These are phyloP conservation scores for Steinernema carpocapsae DNA, from an alignment of 2,888 invertebrate species.

Conservation along the genomic window DNA sequence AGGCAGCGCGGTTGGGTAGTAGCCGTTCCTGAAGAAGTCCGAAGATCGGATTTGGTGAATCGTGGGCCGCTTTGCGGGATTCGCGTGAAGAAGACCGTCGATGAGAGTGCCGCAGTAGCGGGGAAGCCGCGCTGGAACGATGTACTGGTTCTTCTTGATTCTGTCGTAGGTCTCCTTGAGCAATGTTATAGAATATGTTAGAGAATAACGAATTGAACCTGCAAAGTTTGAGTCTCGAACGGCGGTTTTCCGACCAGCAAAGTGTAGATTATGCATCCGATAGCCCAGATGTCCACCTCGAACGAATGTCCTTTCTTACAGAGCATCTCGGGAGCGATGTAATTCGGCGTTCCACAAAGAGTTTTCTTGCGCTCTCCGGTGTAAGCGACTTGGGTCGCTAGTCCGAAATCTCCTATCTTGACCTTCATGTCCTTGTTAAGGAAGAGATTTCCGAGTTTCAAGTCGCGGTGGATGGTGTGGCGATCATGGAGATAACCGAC, in stretches of 20 bases:
- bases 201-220: slow-evolving; percentile 46
- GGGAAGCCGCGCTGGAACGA: slow-evolving; percentile 71
- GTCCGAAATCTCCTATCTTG: slow-evolving; percentile 91
- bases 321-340: slow-evolving; percentile 95
- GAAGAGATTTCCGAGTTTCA: slow-evolving; percentile 96
- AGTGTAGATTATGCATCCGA: slow-evolving; percentile 81
- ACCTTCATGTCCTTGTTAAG: slow-evolving; percentile 89
- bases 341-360: slow-evolving; percentile 98
- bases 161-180: slow-evolving; percentile 86
- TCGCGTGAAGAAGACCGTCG: slow-evolving; percentile 70
- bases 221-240: slow-evolving; percentile 91
- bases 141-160: slow-evolving; percentile 93
- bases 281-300: slow-evolving; percentile 98
- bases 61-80: slow-evolving; percentile 71
- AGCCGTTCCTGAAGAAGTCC: slow-evolving; percentile 73
- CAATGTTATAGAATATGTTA: background rate
- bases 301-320: slow-evolving; percentile 96
- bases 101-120: slow-evolving; percentile 69
- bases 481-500: slow-evolving; percentile 89
- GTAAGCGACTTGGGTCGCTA: slow-evolving; percentile 89
- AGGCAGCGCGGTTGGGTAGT: slow-evolving; percentile 84
- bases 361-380: slow-evolving; percentile 85
- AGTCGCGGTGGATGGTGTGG: slow-evolving; percentile 89
- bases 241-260: slow-evolving; percentile 96
- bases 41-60: slow-evolving; percentile 69